Base-by-base conservation (phyloP, 2,113 vertebrate genomes). In the Todiramphus saurophagus region DNA sequence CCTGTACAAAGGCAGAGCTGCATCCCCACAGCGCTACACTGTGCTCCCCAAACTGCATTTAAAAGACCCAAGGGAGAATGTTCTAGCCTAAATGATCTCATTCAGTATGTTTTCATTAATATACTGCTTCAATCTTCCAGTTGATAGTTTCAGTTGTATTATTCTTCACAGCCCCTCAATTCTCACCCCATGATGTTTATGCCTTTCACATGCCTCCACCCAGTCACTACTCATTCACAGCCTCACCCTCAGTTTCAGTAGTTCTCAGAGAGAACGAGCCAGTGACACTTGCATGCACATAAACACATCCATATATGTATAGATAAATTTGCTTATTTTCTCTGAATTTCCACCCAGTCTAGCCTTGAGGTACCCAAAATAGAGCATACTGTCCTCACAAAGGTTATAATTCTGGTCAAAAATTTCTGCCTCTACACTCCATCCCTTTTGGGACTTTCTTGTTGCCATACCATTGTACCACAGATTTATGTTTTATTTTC, bases 11-110 rank as follows among this genome's bases (percentile, higher is more conserved):
- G 44, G 60, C 89, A 72, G 70, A 82, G 8, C 30, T 33, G 44
- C 84, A n/a, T 25, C 53, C 69, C 16, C 84, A 39, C 27, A 11
- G 74, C 3, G 1, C 44, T 11, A 13, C 0, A 0, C 63, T 7
- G n/a, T 24, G 50, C 17, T 74, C 80, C 82, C 91, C 73, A 92
- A 67, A 72, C 20, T 2, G 20, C 51, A 60, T 82, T 87, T 33
- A 87, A 60, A 87, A 62, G 56, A 82, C 62, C 16, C 77, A 50
- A 27, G 77, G 58, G 80, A 93, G 31, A 84, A 87, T 6, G 53
- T 35, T 89, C 77, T 25, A 67, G 62, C n/a, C 37, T 64, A 73
- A 94, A 82, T 41, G 6, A 91, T 31, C 69, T 89, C 62, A 55
- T 66, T 83, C 73, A 58, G 69, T 44, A 69, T 56, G 37, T 53